Percentiles rank a stretch among this genome's conserved stretches.
Evolutionary conservation across 2,888 invertebrate species (phyloP).

Genomic region (Brachypalpus laphriformis): DNA sequence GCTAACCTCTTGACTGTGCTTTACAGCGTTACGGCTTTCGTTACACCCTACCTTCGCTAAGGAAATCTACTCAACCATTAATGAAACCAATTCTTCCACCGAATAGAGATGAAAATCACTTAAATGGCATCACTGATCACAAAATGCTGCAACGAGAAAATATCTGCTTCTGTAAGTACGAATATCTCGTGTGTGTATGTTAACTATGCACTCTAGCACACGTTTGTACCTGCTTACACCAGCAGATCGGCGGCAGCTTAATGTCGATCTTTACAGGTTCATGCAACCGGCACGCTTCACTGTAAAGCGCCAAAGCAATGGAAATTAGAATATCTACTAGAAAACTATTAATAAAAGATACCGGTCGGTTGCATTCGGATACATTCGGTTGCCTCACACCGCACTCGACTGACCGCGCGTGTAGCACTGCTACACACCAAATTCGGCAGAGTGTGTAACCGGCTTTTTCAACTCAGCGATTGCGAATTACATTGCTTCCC

Average conservation of each 20-base stretch:
- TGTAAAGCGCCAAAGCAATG: constrained; percentile 65
- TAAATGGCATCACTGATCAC: constrained; percentile 64
- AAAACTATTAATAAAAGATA: constrained; percentile 76
- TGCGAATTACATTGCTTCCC: constrained; percentile 55
- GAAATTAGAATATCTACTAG: constrained; percentile 72
- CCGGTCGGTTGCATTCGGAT: constrained; percentile 83
- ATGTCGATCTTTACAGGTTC: constrained; percentile 67
- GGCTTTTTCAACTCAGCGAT: constrained; percentile 71
- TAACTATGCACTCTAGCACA: constrained; percentile 26
- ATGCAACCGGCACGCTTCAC: constrained; percentile 72
- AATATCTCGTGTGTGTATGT: neutral
- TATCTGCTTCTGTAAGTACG: neutral
- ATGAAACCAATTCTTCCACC: constrained; percentile 32
- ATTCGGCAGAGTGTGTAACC: constrained; percentile 75
- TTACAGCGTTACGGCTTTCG: no score
- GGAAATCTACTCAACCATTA: constrained; percentile 1
- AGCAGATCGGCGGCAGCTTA: constrained; percentile 8
- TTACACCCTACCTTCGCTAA: neutral
- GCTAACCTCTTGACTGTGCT: no score
- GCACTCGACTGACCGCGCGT: constrained; percentile 83
- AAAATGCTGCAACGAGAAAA: constrained; percentile 28
- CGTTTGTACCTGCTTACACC: neutral
- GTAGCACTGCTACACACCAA: constrained; percentile 76
- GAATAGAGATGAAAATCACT: constrained; percentile 50
- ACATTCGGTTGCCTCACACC: constrained; percentile 83